Base-by-base conservation (phyloP, 2,888 invertebrate species). In the Synanthedon formicaeformis region DNA sequence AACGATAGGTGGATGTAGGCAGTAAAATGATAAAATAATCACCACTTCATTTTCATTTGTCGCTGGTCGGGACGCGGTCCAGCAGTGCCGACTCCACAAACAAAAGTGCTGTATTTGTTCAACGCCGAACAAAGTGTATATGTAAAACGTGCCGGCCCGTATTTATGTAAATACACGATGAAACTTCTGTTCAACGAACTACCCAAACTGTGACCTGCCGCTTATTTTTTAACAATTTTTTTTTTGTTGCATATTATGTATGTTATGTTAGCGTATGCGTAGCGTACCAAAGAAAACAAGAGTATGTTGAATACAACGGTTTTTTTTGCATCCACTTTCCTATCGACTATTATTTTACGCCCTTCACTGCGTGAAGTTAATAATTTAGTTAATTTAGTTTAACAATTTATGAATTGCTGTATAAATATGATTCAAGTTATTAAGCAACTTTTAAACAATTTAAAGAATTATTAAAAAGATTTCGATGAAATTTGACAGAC, bases 101-200 rank as follows among this genome's bases (percentile, higher is more conserved):
- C 71, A 73, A 67, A 70, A 55, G 54, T 54, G 58, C 53, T 51
- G 52, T 59, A 75, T 79, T 79, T 80, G 73, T 65, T 64, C 69
- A 71, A 62, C 60, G 62, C 68, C 66, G 64, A 73, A 78, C 78
- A 67, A 73, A 73, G 74, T 76, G 73, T 73, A 74, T 56, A 54
- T 52, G 54, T 54, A 53, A 53, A 56, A 52, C 56, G 57, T 57
- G 55, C 60, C 72, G 63, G 64, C 64, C 68, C 65, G 72, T 75
- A 75, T 79, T 75, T 78, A 78, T 78, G 80, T 78, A 82, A 81
- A 83, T 75, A 81, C 66, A 68, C 73, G 67, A 68, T 71, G 70
- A 73, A 79, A 74, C 75, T 75, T 78, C 71, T 71, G 71, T 72
- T 67, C 70, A 71, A 64, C 65, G 68, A 74, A 76, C 75, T 61